These are phyloP conservation scores for Euplagia quadripunctaria DNA, from an alignment of 2,888 invertebrate genomes.

Conservation along the genomic window DNA sequence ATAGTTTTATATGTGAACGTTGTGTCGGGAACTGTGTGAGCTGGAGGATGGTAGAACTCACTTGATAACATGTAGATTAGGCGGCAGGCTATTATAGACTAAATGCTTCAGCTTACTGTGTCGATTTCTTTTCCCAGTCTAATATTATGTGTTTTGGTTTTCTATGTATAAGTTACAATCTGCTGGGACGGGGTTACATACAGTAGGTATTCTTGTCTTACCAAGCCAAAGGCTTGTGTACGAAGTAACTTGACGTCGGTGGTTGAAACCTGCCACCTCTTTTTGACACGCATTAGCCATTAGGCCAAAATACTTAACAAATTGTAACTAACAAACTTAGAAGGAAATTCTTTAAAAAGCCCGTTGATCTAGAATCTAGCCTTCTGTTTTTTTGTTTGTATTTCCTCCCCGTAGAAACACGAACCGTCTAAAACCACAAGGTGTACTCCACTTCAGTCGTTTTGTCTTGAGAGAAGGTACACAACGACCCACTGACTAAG, in stretches of 20 bases:
- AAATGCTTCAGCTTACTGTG: constrained; percentile 34
- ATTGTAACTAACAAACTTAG: no score
- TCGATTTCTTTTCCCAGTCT: constrained; percentile 25
- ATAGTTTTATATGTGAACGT: constrained; percentile 47
- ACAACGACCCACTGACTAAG: no score
- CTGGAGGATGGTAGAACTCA: constrained; percentile 27
- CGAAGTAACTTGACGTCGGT: no score
- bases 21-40: constrained; percentile 29
- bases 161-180: background rate
- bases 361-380: no score
- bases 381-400: no score
- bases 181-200: no score
- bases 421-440: background rate
- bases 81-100: constrained; percentile 13
- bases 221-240: no score
- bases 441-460: background rate
- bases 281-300: no score
- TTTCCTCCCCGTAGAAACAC: background rate
- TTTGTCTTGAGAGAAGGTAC: background rate
- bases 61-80: constrained; percentile 40
- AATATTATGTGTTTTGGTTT: background rate
- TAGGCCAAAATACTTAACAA: no score
- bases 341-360: no score
- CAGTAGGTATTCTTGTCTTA: no score
- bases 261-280: no score